These are phyloP conservation scores for Danionella dracula DNA, from an alignment of 2,797 vertebrate genomes.

Conservation along the genomic window DNA sequence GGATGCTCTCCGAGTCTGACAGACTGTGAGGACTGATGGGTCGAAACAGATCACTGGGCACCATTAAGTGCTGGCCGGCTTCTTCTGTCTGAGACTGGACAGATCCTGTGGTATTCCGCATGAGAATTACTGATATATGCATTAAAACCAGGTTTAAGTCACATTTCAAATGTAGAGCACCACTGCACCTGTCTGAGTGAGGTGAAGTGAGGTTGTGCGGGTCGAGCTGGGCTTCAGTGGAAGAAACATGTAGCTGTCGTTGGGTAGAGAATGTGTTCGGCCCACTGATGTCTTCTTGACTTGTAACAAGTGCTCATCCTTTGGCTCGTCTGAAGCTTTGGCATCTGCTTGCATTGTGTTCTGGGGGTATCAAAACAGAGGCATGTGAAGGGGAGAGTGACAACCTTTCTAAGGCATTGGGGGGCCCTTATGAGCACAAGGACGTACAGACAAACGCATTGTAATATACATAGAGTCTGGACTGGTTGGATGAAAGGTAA, in stretches of 20 bases:
- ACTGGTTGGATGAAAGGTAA: conserved; percentile 55
- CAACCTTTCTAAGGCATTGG: too few relatives aligned
- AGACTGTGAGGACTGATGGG: conserved; percentile 71
- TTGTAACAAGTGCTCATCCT: conserved; percentile 75
- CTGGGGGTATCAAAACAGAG: conserved; percentile 41
- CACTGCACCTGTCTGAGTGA: conserved; percentile 43
- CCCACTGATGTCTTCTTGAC: conserved; percentile 87
- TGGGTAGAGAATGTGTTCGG: conserved; percentile 91
- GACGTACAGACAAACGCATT: conserved; percentile 40
- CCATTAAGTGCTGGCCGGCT: conserved; percentile 66
- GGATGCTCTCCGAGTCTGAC: conserved; percentile 72
- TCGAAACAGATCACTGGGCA: conserved; percentile 76
- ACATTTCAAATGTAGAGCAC: background rate
- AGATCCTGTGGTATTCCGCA: conserved; percentile 67
- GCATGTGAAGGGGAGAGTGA: conserved; percentile 24
- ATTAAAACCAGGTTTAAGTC: background rate
- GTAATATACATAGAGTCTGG: conserved; percentile 50
- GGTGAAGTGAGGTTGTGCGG: conserved; percentile 57
- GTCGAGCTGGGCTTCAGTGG: conserved; percentile 41
- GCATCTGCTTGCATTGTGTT: conserved; percentile 19
- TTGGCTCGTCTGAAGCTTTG: conserved; percentile 48
- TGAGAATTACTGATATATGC: background rate
- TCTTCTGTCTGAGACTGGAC: conserved; percentile 74
- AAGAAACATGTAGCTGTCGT: conserved; percentile 97
- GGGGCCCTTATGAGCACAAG: conserved; percentile 31